Evolutionary conservation across 2,797 vertebrate genomes (phyloP), one percentile per base, ranked within the genome.

Genomic region (Catharus ustulatus): DNA sequence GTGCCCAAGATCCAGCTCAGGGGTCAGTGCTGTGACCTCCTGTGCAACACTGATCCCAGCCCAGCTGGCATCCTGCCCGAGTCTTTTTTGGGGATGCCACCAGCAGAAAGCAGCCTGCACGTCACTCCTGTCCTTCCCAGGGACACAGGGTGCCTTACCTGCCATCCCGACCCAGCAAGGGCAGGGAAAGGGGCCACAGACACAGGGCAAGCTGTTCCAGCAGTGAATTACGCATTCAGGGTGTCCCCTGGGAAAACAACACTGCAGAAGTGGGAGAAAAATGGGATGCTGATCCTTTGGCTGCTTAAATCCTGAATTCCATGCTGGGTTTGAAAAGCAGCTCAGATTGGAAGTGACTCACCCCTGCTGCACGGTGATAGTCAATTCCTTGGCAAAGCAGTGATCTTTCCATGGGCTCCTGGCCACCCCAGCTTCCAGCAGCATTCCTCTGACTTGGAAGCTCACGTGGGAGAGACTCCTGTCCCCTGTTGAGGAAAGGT

Each of bases 351-450:
- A n/a, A n/a, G n/a, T n/a, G n/a, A 27, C 27, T 30, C 2, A 0
- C 21, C 45, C 20, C 59, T 5, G 20, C 30, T 27, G 20, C 1
- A 23, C 0, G 0, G 14, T 3, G 13, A 30, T 2, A 20, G 1
- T 11, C 11, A 6, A 23, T 24, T 34, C 18, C 64, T 48, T 9
- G 4, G 51, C 69, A 51, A 52, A 67, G 66, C 34, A 2, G 13
- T 0, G 32, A 58, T 58, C 84, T 62, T 69, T 17, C 3, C 30
- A 0, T 0, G 20, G 26, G 74, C 21, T 32, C 55, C 45, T 10
- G 6, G 27, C 14, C 27, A 9, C 36, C 5, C 5, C 51, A 11
- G 5, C 57, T 51, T 38, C 69, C 73, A 73, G 72, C 43, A 74
- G 9, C 24, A 6, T n/a, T 80, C 18, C 64, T 77, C 57, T 48